Evolutionary conservation across 2,113 vertebrate genomes (phyloP).

Genomic region (Ramphastos sulfuratus): DNA sequence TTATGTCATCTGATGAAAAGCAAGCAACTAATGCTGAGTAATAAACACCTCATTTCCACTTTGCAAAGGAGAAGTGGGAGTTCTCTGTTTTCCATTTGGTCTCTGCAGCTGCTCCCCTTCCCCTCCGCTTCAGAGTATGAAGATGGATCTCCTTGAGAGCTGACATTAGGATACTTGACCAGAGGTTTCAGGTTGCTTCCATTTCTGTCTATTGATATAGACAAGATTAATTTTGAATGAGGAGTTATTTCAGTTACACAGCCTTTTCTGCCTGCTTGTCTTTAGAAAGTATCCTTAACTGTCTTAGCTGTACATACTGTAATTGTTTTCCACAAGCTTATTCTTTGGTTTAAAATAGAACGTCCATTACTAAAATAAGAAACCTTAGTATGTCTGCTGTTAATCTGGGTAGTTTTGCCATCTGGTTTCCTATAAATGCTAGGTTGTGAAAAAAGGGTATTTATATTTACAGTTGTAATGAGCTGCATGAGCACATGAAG

Average conservation of each 20-base stretch:
- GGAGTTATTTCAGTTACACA: not conserved
- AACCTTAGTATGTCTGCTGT: not conserved
- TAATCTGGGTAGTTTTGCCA: not conserved
- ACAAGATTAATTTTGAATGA: constrained; percentile 29
- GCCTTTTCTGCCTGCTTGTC: not conserved
- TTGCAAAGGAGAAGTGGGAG: constrained; percentile 11
- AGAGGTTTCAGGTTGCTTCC: constrained; percentile 38
- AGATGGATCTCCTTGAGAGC: not conserved
- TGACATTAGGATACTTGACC: not conserved
- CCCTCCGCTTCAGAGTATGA: not conserved
- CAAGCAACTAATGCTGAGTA: constrained; percentile 8
- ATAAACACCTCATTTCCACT: not conserved
- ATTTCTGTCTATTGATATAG: not conserved
- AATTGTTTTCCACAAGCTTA: constrained; percentile 7
- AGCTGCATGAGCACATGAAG: not conserved
- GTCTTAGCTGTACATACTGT: not conserved
- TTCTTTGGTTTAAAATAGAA: not conserved
- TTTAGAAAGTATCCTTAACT: not conserved
- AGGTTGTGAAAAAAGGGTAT: not conserved
- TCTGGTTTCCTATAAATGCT: constrained; percentile 15
- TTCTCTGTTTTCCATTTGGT: constrained; percentile 9
- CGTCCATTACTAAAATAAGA: not conserved
- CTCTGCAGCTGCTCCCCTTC: constrained; percentile 13
- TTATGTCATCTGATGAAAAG: not conserved
- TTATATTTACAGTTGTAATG: constrained; percentile 25